Percentiles rank a stretch among this genome's conserved stretches.
Conservation (phyloP, 2,113 vertebrate genomes). For the Tauraco erythrolophus region DNA sequence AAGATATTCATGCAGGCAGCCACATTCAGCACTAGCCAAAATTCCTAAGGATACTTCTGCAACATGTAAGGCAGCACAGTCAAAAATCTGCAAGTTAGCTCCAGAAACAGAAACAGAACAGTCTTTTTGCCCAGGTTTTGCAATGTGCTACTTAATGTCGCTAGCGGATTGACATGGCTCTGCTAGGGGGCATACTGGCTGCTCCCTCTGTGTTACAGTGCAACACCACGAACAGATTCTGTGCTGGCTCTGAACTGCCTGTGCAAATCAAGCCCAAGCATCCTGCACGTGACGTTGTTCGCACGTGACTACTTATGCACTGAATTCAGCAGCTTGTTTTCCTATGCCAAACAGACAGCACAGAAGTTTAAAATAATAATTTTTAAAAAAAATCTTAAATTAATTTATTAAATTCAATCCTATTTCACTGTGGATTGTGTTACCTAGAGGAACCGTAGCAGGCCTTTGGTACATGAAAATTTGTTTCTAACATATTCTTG, state of each 20-base stretch:
- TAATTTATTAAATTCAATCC: background rate
- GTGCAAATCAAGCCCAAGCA: fast-evolving
- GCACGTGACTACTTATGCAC: background rate
- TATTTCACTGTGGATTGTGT: background rate
- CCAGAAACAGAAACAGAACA: background rate
- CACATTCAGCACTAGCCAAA: background rate
- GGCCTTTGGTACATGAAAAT: background rate
- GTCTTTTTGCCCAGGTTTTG: background rate
- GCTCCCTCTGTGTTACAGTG: background rate
- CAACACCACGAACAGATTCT: background rate
- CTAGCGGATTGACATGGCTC: background rate
- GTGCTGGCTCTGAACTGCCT: background rate
- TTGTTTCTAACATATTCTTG: background rate
- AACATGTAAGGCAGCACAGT: background rate
- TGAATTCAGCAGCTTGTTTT: background rate
- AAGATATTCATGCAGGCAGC: background rate
- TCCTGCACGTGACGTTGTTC: fast-evolving
- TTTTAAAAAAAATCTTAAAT: background rate
- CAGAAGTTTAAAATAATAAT: background rate
- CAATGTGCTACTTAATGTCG: background rate
- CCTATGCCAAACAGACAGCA: background rate
- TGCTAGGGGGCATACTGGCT: fast-evolving
- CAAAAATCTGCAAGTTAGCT: background rate
- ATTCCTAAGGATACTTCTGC: background rate
- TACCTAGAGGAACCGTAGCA: background rate